Evolutionary conservation across 2,113 vertebrate species (phyloP), one percentile per base, ranked within the genome.

Genomic region (Calonectris borealis): DNA sequence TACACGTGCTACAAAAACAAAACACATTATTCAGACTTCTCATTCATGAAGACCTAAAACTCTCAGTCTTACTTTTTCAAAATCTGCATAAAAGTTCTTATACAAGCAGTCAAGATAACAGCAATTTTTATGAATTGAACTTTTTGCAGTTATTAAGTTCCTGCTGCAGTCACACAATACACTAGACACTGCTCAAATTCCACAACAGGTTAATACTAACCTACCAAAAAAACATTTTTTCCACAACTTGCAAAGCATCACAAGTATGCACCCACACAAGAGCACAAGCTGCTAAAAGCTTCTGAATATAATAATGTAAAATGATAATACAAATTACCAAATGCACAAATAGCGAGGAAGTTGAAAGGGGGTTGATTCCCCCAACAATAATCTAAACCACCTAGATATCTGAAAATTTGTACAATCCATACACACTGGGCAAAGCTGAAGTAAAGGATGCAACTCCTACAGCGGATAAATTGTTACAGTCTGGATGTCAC

Each of bases 181-280:
- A 61, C 26, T 52, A 90, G 19, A 95, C 51, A 90, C 81, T 64
- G 52, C 79, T 85, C 60, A 58, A 93, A 93, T 84, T 92, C 68
- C 87, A 94, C 55, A 96, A 71, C 77, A 96, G 61, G 88, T 75
- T 84, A 97, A 93, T 83, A 75, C 55, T 80, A 94, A 78, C 61
- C 22, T 83, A 93, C 36, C 57, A 84, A 90, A 80, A 92, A 76
- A 54, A 69, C 10, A 16, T 4, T 83, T 95, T 83, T 69, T 46
- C 84, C 64, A 73, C 69, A 95, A 96, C 26, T 84, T 97, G 73
- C 40, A 38, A 97, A 97, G 90, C 61, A 93, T 94, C 91, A 89
- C 80, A 97, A 95, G 77, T 75, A 78, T n/a, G 38, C 71, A 96
- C 73, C 82, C 89, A 94, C 73, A 92, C 82, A 93, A 70, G 40